Evolutionary conservation across 2,797 vertebrate genomes (phyloP), one percentile per base, ranked within the genome.

Genomic region (Poeciliopsis turneri): DNA sequence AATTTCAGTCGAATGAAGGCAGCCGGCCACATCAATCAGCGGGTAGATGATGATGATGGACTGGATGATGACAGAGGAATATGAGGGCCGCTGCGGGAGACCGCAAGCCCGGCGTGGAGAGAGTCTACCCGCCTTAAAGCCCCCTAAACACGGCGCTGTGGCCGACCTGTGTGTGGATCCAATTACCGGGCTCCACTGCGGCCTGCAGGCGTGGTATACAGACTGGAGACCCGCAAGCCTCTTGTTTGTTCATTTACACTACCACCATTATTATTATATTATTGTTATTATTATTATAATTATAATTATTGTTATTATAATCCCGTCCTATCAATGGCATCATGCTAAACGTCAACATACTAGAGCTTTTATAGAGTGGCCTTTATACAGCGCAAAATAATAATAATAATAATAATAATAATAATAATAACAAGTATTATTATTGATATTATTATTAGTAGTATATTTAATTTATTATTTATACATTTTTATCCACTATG

Each of bases 31-130:
- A 10, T 36, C 41, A 41, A n/a, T 25, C 46, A 45, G 64, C 5
- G 47, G 49, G 20, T 5, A 41, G 61, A 61, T 53, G 53, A 39
- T 53, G 53, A 39, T 82, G 77, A 81, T 23, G 80, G 74, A 84
- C 77, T 25, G 66, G 82, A 81, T 72, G 64, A 64, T 53, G 47
- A 74, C 51, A n/a, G n/a, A 59, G 39, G 18, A 7, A 81, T 84
- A 70, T 25, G 81, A 20, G 49, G 78, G 55, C 72, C 81, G 51
- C 81, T 84, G 89, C 78, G 88, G 90, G 90, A 92, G 83, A 90
- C 91, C 90, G 43, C 90, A 90, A 76, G 72, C 51, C 69, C 59
- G 74, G 55, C 70, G 86, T 73, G 84, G 79, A 74, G 49, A 84
- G 49, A 78, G 81, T 18, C 2, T 43, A 72, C 41, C 28, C 87